Conservation (phyloP, 2,113 vertebrate species). For the Machaerirhynchus nigripectus region DNA sequence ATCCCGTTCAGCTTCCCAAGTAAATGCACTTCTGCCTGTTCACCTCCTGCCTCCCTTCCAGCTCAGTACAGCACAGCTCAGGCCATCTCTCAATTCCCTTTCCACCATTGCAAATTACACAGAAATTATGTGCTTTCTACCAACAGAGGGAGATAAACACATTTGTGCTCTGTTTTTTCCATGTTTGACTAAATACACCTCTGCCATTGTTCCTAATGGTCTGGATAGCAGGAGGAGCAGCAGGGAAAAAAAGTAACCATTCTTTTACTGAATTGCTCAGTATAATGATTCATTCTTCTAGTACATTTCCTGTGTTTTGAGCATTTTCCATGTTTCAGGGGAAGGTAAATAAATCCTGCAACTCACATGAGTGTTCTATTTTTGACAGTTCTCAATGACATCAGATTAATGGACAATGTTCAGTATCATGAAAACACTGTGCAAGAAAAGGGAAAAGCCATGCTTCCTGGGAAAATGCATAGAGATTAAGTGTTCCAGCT, state of each 20-base stretch:
- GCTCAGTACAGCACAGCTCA: neutral
- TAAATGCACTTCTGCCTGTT: neutral
- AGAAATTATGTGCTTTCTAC: neutral
- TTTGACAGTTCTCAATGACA: conserved; percentile 61
- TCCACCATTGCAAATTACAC: neutral
- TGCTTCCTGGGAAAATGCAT: conserved; percentile 3
- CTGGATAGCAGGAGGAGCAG: neutral
- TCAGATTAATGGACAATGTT: conserved; percentile 10
- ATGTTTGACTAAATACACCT: neutral
- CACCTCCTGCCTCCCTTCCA: neutral
- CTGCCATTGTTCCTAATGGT: neutral
- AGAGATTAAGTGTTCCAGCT: conserved; percentile 44
- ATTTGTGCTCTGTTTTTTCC: neutral
- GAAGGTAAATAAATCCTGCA: conserved; percentile 55
- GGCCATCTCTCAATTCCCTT: neutral
- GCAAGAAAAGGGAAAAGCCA: conserved; percentile 24
- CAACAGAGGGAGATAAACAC: neutral
- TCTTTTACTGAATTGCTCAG: neutral
- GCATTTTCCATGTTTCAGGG: neutral
- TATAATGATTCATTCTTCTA: neutral
- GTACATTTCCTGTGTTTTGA: neutral
- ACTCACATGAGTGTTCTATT: conserved; percentile 12
- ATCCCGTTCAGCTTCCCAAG: neutral
- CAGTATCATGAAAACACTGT: neutral
- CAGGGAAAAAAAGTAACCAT: neutral